Evolutionary conservation across 2,888 invertebrate species (phyloP).

Genomic region (Megamerina dolium): DNA sequence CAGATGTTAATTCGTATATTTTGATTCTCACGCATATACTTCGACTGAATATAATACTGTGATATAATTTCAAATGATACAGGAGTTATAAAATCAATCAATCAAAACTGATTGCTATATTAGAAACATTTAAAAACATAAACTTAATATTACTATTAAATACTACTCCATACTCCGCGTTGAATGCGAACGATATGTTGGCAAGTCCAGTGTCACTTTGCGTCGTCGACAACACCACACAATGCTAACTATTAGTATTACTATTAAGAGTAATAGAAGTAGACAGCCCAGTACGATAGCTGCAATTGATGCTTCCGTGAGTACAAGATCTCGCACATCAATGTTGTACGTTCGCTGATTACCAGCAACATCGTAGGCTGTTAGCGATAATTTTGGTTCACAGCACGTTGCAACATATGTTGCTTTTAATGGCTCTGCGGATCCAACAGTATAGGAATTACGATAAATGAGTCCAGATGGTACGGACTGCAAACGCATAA

Average conservation of each 20-base stretch:
- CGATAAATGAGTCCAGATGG: conserved; percentile 59
- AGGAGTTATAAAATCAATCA: too few species aligned
- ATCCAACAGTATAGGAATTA: conserved; percentile 61
- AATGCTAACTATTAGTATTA: conserved; percentile 54
- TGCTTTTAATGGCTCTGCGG: conserved; percentile 59
- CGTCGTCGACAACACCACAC: conserved; percentile 58
- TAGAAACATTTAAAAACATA: too few species aligned
- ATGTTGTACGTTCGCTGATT: conserved; percentile 60
- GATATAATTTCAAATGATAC: too few species aligned
- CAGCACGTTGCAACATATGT: conserved; percentile 70
- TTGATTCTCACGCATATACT: too few species aligned
- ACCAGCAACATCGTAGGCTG: conserved; percentile 62
- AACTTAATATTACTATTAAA: too few species aligned
- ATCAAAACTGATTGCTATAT: too few species aligned
- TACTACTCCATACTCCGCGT: conserved; percentile 39
- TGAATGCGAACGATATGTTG: conserved; percentile 52
- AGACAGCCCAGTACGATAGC: conserved; percentile 66
- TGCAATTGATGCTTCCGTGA: conserved; percentile 55
- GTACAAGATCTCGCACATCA: conserved; percentile 53
- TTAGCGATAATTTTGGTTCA: conserved; percentile 60
- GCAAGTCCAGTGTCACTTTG: conserved; percentile 56
- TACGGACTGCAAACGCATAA: conserved; percentile 56
- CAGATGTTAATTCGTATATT: too few species aligned
- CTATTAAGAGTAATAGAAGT: conserved; percentile 57
- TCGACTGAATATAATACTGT: too few species aligned